Base-by-base conservation (phyloP, 2,797 vertebrate species). In the Eremophila alpestris region DNA sequence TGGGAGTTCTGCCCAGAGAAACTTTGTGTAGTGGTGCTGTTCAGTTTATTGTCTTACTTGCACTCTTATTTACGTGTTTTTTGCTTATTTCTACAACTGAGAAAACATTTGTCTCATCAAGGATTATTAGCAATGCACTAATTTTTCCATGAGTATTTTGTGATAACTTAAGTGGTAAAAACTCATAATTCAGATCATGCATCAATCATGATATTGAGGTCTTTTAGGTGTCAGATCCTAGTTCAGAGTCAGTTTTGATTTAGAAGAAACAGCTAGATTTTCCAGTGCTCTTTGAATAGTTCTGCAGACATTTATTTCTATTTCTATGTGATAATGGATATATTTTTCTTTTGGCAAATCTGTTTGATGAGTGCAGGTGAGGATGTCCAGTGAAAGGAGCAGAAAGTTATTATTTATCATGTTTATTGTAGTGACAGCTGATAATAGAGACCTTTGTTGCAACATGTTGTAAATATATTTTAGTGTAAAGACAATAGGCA, bases 121-220 rank as follows among this genome's bases (percentile, higher is more conserved):
- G 56, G 55, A 14, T 30, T 8, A 14, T n/a, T 68, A 29, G 7
- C 29, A 43, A 26, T 24, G 12, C 8, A 9, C 36, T 78, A 14
- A 32, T 52, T 40, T 83, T 83, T 49, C 23, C 41, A 6, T 85
- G 40, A 60, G 10, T 76, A 38, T 27, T 82, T 78, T 60, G n/a
- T 24, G 3, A 24, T 27, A 34, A 32, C 24, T 54, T 26, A 54
- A 89, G 30, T 68, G 52, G 78, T 38, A 54, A 71, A 67, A 64
- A 1, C 16, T 74, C 0, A 0, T 24, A 75, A 38, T 55, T 83
- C 11, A 34, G 26, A n/a, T 54, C 70, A 48, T 23, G 20, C 29
- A 46, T 30, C 40, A n/a, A 0, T 58, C 13, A 9, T 46, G 55
- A 40, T 45, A 27, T 8, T 80, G 43, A 51, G 24, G 11, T 63